These are phyloP conservation scores for Bathynomus jamesi DNA, from an alignment of 1,140 invertebrate species.

Conservation along the genomic window DNA sequence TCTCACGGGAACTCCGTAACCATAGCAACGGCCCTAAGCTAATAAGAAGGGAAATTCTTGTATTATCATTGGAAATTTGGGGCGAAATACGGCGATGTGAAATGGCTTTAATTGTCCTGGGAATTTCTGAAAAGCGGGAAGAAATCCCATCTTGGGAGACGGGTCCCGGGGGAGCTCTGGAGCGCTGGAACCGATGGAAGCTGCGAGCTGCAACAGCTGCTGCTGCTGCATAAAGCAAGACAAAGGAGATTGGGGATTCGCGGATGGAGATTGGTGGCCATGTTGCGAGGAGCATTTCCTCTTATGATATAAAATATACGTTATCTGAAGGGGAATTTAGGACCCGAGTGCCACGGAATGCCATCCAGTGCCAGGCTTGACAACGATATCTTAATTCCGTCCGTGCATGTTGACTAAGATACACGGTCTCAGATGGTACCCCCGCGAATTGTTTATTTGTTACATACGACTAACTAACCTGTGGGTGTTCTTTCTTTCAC, in stretches of 20 bases:
- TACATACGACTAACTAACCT: no score
- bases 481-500: no score
- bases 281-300: not conserved
- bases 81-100: not conserved
- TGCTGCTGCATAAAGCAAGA: not conserved
- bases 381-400: no score
- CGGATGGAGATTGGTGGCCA: not conserved
- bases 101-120: constrained; percentile 1
- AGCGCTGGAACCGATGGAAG: not conserved
- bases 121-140: not conserved
- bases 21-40: not conserved
- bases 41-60: constrained; percentile 1
- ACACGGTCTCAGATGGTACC: no score
- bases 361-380: no score
- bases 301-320: not conserved
- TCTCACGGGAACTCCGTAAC: not conserved
- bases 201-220: not conserved
- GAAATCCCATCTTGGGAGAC: not conserved
- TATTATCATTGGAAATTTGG: not conserved
- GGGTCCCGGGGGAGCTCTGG: not conserved
- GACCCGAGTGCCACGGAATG: no score
- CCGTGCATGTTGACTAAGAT: no score
- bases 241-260: not conserved
- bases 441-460: no score
- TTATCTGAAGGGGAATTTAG: no score